Base-by-base conservation (phyloP, 2,797 vertebrate species). In the Pipistrellus pipistrellus region DNA sequence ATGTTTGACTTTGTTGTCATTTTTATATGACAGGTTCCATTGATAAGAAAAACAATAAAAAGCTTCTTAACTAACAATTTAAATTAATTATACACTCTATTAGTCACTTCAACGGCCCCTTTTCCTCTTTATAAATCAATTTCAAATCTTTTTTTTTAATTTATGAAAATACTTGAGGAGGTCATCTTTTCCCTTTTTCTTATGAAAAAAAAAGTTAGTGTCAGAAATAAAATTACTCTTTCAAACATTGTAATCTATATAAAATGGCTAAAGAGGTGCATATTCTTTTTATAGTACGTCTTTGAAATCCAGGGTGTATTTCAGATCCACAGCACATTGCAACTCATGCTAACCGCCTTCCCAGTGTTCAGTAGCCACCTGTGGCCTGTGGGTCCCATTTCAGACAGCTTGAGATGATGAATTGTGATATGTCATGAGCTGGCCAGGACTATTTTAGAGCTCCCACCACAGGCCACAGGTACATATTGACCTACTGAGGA, bases 31-130 rank as follows among this genome's bases (percentile, higher is more conserved):
- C 20, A 90, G 27, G 46, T 77, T 87, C 38, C 4, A 78, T 46
- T 85, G 23, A 11, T 73, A 85, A 82, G 18, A 71, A 93, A 88
- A 66, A 90, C 51, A 92, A 72, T 82, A 15, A 89, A 93, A 85
- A 21, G 6, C 8, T 87, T 46, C 21, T 51, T 75, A 35, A 14
- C 68, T 75, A 83, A 89, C 30, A 66, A 35, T 53, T 85, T 84
- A 51, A 89, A 55, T 75, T 68, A 87, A 1, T 62, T 62, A 30
- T 27, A n/a, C 4, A 66, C 69, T 84, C 73, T 72, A 57, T 86
- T 76, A 81, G 57, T 77, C n/a, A 71, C 25, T 68, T 64, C 12
- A 80, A 38, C 0, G 57, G 6, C 83, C 25, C 77, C 55, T 57
- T 93, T 5, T 91, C 76, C 30, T 78, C 17, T 95, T 51, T 46